Evolutionary conservation across 2,888 invertebrate species (phyloP).

Genomic region (Mantis religiosa): DNA sequence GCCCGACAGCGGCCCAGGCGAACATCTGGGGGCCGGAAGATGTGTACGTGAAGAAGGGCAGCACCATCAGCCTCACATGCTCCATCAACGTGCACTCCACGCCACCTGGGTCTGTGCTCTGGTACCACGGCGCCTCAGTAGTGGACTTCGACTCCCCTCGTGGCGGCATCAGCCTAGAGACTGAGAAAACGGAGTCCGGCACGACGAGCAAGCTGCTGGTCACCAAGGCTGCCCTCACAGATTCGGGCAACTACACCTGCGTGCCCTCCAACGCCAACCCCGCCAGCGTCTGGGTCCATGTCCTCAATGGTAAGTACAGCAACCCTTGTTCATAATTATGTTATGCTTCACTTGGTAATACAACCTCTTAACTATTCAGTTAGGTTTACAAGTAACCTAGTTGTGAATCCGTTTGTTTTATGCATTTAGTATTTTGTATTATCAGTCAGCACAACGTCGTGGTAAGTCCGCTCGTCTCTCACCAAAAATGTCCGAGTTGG

Average conservation of each 20-base stretch:
- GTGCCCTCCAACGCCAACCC: conserved; percentile 80
- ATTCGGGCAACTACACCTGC: conserved; percentile 86
- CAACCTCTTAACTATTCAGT: too few species aligned
- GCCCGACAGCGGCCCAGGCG: conserved; percentile 75
- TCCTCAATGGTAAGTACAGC: conserved; percentile 67
- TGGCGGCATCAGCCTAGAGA: conserved; percentile 82
- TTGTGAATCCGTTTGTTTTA: too few species aligned
- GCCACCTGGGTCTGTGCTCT: conserved; percentile 72
- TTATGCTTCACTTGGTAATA: too few species aligned
- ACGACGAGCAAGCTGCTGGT: conserved; percentile 79
- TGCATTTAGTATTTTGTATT: too few species aligned
- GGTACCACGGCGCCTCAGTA: conserved; percentile 78
- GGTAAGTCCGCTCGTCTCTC: too few species aligned
- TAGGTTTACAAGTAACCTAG: too few species aligned
- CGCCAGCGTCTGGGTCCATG: conserved; percentile 78
- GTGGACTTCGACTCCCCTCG: conserved; percentile 79
- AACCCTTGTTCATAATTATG: too few species aligned
- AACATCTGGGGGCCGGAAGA: conserved; percentile 81
- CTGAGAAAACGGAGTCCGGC: conserved; percentile 76
- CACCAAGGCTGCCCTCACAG: conserved; percentile 76
- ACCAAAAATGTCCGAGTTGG: too few species aligned
- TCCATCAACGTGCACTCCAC: conserved; percentile 83
- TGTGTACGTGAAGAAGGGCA: conserved; percentile 84
- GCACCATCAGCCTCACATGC: conserved; percentile 84
- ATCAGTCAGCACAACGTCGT: too few species aligned